phyloP scores from a whole-genome alignment of 2,888 invertebrate species.

The Leptopilina drosophilae region DNA sequence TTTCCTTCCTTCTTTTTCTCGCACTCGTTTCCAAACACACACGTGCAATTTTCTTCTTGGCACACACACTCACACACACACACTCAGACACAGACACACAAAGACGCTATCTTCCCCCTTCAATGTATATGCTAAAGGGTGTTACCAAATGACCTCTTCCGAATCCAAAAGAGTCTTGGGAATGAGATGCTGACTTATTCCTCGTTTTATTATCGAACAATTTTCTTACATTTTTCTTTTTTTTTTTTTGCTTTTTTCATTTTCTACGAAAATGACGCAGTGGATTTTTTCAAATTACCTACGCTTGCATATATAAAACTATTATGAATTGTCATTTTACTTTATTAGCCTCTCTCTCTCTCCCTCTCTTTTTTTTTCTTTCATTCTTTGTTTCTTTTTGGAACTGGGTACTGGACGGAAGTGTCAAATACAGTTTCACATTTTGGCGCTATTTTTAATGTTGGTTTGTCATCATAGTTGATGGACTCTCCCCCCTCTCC shows the following conservation, averaged over 20 bases:
- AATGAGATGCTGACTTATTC: slow-evolving; percentile 33
- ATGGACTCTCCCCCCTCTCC: too few relatives aligned
- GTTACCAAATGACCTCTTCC: slow-evolving; percentile 37
- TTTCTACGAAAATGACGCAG: neutral
- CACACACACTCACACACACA: slow-evolving; percentile 33
- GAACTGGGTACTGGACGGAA: too few relatives aligned
- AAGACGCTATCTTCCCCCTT: slow-evolving; percentile 11
- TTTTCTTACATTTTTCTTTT: too few relatives aligned
- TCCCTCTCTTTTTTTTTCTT: too few relatives aligned
- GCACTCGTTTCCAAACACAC: slow-evolving; percentile 54
- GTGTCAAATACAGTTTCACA: too few relatives aligned
- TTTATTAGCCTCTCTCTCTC: too few relatives aligned
- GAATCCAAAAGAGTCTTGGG: slow-evolving; percentile 4
- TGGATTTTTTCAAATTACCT: slow-evolving; percentile 2
- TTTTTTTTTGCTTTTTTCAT: neutral
- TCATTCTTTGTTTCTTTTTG: too few relatives aligned
- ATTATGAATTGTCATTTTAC: neutral
- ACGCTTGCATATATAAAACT: neutral
- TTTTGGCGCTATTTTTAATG: too few relatives aligned
- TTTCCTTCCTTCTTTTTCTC: slow-evolving; percentile 58
- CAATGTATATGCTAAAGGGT: slow-evolving; percentile 41
- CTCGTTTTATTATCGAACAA: neutral
- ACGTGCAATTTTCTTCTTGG: slow-evolving; percentile 44
- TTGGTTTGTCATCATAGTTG: too few relatives aligned
- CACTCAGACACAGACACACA: too few relatives aligned